Conservation (phyloP, 2,113 vertebrate species). For the Tachysurus fulvidraco region DNA sequence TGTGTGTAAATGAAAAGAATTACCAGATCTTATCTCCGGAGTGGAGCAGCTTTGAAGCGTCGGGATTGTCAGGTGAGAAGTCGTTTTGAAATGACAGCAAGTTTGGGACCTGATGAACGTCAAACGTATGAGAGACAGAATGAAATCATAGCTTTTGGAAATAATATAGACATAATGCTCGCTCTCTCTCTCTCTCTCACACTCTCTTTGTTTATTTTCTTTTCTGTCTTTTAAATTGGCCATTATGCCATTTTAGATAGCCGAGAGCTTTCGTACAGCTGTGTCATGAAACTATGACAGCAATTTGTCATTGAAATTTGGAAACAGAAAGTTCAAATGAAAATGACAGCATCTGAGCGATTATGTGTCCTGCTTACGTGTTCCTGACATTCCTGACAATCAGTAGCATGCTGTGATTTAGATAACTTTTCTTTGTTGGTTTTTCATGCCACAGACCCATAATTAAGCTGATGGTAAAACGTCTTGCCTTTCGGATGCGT, state of each 20-base stretch:
- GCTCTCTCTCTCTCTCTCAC: neutral
- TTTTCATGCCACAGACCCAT: neutral
- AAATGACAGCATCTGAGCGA: neutral
- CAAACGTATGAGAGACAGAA: neutral
- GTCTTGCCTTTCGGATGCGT: neutral
- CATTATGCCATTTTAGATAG: too few species aligned
- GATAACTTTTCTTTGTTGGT: neutral
- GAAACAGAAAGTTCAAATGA: neutral
- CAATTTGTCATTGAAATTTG: neutral
- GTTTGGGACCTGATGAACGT: constrained; percentile 43
- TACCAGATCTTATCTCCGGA: constrained; percentile 55
- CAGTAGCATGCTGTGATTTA: neutral
- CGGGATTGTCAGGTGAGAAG: constrained; percentile 38
- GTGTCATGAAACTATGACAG: neutral
- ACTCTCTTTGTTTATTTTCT: neutral
- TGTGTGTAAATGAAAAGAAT: constrained; percentile 24
- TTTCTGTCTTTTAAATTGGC: neutral
- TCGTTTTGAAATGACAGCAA: constrained; percentile 17
- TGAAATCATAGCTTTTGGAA: neutral
- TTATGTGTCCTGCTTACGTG: neutral
- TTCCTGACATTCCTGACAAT: neutral
- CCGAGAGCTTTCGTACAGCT: neutral
- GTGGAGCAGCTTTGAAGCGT: constrained; percentile 13
- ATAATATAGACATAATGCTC: neutral
- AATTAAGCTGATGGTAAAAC: neutral